These are phyloP conservation scores for Dolichomitus sp. DNA, from an alignment of 2,888 invertebrate genomes.

Conservation along the genomic window DNA sequence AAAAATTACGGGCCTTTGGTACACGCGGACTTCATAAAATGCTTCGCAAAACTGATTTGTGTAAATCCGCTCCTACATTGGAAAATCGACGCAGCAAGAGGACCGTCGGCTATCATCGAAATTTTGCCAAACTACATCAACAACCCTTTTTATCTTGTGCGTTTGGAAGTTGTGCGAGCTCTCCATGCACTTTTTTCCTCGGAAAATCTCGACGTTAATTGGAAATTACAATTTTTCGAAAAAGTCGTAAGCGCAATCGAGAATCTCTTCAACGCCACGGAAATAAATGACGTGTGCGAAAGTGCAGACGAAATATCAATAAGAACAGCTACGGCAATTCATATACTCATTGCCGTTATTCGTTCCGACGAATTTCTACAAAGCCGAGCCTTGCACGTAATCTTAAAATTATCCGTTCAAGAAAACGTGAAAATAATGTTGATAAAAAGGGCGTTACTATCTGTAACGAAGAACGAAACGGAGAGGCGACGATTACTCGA, in stretches of 20 bases:
- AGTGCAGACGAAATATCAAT: conserved; percentile 88
- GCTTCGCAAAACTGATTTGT: conserved; percentile 83
- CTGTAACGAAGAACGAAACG: conserved; percentile 80
- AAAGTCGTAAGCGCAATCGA: conserved; percentile 79
- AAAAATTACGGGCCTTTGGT: conserved; percentile 83
- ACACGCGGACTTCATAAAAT: conserved; percentile 83
- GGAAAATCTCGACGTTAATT: conserved; percentile 68
- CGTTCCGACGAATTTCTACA: conserved; percentile 87
- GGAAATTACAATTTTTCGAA: conserved; percentile 80
- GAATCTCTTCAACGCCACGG: conserved; percentile 85
- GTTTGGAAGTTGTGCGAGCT: conserved; percentile 84
- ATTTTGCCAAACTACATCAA: conserved; percentile 80
- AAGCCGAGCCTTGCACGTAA: conserved; percentile 87
- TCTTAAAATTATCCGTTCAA: conserved; percentile 87
- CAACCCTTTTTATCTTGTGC: conserved; percentile 84
- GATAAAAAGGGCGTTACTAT: conserved; percentile 86
- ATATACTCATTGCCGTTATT: conserved; percentile 87
- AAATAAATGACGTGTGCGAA: conserved; percentile 80
- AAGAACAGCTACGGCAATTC: conserved; percentile 88
- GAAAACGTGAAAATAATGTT: conserved; percentile 85
- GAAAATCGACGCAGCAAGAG: conserved; percentile 74
- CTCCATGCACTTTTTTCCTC: conserved; percentile 82
- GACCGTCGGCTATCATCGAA: conserved; percentile 55
- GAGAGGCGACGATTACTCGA: conserved; percentile 80
- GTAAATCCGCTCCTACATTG: conserved; percentile 78